Evolutionary conservation across 2,113 vertebrate genomes (phyloP).

Genomic region (Holacanthus passer): DNA sequence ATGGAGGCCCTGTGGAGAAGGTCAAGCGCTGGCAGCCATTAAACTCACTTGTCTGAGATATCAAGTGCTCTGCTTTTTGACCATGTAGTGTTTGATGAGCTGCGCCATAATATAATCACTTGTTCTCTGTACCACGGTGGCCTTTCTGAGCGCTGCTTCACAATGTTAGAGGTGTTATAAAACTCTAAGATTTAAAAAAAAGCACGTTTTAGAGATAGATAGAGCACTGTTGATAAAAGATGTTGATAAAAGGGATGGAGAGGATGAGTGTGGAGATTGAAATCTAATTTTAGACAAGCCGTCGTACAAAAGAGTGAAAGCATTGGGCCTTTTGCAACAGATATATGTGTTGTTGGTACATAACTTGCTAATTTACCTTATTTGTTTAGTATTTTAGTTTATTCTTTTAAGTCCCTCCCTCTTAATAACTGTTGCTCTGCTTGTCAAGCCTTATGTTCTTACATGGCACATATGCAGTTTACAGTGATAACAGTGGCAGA

Average conservation of each 20-base stretch:
- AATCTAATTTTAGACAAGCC: constrained; percentile 25
- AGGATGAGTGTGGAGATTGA: constrained; percentile 25
- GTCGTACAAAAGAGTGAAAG: neutral
- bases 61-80: constrained; percentile 73
- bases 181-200: constrained; percentile 36
- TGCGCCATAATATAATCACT: constrained; percentile 73
- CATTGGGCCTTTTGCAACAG: neutral
- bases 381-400: neutral
- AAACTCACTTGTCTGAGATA: constrained; percentile 75
- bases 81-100: constrained; percentile 73
- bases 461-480: no score
- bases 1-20: constrained; percentile 69
- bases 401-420: neutral
- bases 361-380: neutral
- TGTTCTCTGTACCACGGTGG: constrained; percentile 55
- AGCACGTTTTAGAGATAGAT: constrained; percentile 21
- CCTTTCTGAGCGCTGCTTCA: constrained; percentile 46
- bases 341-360: neutral
- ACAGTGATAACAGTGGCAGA: no score
- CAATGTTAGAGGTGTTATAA: constrained; percentile 58
- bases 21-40: constrained; percentile 78
- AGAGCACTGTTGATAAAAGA: constrained; percentile 8
- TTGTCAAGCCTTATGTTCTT: neutral
- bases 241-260: constrained; percentile 8
- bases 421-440: neutral